Evolutionary conservation across 2,888 invertebrate species (phyloP).

Genomic region (Agelastica alni): DNA sequence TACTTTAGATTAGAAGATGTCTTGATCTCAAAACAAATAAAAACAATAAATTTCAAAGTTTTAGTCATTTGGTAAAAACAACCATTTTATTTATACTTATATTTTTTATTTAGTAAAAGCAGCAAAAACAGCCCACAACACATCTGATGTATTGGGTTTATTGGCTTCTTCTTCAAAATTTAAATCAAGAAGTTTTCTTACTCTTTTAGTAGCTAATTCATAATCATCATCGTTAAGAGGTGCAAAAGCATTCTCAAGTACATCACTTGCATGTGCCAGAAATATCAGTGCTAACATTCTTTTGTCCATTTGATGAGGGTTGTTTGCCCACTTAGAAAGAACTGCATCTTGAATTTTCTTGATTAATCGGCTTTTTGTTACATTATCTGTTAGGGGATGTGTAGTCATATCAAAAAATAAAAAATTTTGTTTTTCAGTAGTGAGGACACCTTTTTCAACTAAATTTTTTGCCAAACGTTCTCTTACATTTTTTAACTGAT

Average conservation of each 20-base stretch:
- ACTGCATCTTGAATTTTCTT: conserved; percentile 99
- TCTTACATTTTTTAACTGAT: conserved; percentile 97
- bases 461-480: conserved; percentile 99
- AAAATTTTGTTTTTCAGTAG: conserved; percentile 99
- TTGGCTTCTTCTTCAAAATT: conserved; percentile 96
- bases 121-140: conserved; percentile 99
- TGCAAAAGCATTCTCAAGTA: conserved; percentile 98
- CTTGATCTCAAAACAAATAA: background rate
- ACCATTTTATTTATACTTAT: conserved; percentile 3
- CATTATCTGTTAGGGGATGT: conserved; percentile 95
- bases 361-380: conserved; percentile 93
- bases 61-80: conserved; percentile 9
- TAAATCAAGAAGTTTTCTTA: conserved; percentile 92
- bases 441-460: conserved; percentile 98
- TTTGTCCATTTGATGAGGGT: conserved; percentile 96
- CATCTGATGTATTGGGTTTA: conserved; percentile 88
- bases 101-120: conserved; percentile 90
- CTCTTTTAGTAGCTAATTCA: conserved; percentile 96
- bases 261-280: conserved; percentile 97
- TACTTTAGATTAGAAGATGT: too few species aligned
- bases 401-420: conserved; percentile 99
- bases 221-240: conserved; percentile 97
- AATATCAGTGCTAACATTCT: conserved; percentile 91
- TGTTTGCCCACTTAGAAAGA: conserved; percentile 93
- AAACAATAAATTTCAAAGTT: background rate